A percentile compares a stretch with the other conserved stretches of the same genome.
phyloP scores from a whole-genome alignment of 2,113 vertebrate genomes.

The Setophaga coronata region DNA sequence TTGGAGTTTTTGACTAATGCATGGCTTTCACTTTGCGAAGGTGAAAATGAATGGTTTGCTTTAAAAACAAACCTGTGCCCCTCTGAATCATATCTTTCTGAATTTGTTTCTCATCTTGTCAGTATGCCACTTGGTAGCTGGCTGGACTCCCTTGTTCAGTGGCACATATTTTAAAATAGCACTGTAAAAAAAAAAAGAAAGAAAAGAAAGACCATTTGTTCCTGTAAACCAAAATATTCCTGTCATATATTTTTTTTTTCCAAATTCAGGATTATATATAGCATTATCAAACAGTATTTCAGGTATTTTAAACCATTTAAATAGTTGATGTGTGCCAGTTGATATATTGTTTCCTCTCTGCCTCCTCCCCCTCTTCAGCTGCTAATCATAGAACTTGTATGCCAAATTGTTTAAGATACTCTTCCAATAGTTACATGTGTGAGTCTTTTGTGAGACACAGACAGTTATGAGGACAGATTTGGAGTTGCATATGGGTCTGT shows the following conservation, averaged over 20 bases:
- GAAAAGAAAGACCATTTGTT: constrained; percentile 67
- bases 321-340: constrained; percentile 71
- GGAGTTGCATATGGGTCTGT: constrained; percentile 84
- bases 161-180: constrained; percentile 79
- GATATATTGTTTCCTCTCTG: constrained; percentile 65
- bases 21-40: constrained; percentile 53
- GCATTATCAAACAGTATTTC: constrained; percentile 74
- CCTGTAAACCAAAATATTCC: constrained; percentile 74
- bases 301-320: constrained; percentile 76
- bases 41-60: constrained; percentile 66
- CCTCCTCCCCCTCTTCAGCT: constrained; percentile 79
- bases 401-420: constrained; percentile 81
- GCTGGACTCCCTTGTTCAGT: constrained; percentile 79
- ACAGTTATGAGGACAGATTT: constrained; percentile 83
- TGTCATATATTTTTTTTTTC: constrained; percentile 68
- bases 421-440: constrained; percentile 84
- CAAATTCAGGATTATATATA: constrained; percentile 70
- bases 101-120: constrained; percentile 77
- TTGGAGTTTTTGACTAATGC: constrained; percentile 28
- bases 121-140: constrained; percentile 81
- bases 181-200: background rate
- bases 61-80: constrained; percentile 74
- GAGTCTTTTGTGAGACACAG: constrained; percentile 80
- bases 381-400: constrained; percentile 81
- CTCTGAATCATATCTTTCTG: constrained; percentile 71